A percentile compares a stretch with the other conserved stretches of the same genome.
Conservation (phyloP, 2,888 invertebrate species). For the Drosophila cyrtoloma region DNA sequence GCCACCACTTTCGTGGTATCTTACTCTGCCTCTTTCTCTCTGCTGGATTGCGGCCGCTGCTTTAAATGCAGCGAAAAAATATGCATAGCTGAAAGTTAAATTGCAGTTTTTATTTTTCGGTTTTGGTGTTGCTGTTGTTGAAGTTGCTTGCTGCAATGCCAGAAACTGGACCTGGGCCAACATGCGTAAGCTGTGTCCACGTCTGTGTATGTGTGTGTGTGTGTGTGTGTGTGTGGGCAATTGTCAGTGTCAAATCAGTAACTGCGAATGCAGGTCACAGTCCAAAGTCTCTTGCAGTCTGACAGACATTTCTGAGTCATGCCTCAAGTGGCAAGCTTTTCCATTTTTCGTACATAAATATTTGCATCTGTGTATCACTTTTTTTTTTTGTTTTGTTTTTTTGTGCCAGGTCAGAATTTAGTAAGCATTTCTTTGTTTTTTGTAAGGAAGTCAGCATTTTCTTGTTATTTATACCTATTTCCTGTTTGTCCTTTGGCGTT, state of each 20-base stretch:
- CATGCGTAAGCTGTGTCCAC: background rate
- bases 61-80: slow-evolving; percentile 24
- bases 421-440: slow-evolving; percentile 39
- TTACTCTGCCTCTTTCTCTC: background rate
- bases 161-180: slow-evolving; percentile 31
- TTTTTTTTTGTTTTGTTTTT: background rate
- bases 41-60: background rate
- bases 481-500: slow-evolving; percentile 38
- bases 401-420: slow-evolving; percentile 18
- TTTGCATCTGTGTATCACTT: background rate
- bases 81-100: slow-evolving; percentile 41
- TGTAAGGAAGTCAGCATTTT: slow-evolving; percentile 3
- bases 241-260: slow-evolving; percentile 48
- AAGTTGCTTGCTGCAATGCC: slow-evolving; percentile 29
- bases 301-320: slow-evolving; percentile 28
- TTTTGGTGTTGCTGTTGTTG: slow-evolving; percentile 3
- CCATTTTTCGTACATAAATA: slow-evolving; percentile 5
- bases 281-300: background rate
- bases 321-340: slow-evolving; percentile 31
- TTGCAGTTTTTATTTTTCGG: slow-evolving; percentile 31
- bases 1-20: background rate
- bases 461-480: slow-evolving; percentile 13
- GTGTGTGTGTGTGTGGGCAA: slow-evolving; percentile 18
- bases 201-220: background rate
- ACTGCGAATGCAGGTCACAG: slow-evolving; percentile 18